A percentile compares a stretch with the other conserved stretches of the same genome.
phyloP scores from a whole-genome alignment of 2,797 vertebrate genomes.

The Microctenopoma stevenorrisi region DNA sequence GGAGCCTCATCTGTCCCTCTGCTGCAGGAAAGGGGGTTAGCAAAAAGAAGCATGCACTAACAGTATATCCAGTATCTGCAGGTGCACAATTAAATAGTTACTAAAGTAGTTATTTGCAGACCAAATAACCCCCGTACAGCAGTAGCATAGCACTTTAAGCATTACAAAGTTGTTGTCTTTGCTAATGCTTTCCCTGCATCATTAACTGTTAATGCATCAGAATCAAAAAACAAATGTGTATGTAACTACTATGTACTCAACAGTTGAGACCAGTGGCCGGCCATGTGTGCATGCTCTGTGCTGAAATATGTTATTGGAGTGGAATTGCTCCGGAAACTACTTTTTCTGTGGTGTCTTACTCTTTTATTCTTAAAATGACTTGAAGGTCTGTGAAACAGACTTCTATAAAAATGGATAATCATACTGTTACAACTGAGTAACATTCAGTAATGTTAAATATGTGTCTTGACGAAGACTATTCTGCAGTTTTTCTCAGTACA shows the following conservation, averaged over 20 bases:
- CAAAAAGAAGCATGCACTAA: constrained; percentile 50
- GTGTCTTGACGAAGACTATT: constrained; percentile 11
- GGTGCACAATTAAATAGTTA: constrained; percentile 37
- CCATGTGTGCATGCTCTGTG: constrained; percentile 61
- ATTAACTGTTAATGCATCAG: constrained; percentile 13
- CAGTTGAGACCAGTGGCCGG: constrained; percentile 15
- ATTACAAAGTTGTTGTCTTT: constrained; percentile 27
- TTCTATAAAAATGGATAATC: constrained; percentile 16
- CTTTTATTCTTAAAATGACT: constrained; percentile 24
- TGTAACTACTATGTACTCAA: neutral
- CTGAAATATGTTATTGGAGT: constrained; percentile 34
- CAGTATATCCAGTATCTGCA: constrained; percentile 28
- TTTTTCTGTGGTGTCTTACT: constrained; percentile 33
- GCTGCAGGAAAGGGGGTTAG: constrained; percentile 13
- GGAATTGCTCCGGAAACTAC: constrained; percentile 23
- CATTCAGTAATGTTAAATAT: neutral
- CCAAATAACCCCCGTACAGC: constrained; percentile 15
- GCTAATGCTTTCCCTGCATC: constrained; percentile 27
- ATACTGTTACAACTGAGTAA: constrained; percentile 18
- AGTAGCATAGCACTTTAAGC: constrained; percentile 50
- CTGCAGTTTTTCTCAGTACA: constrained; percentile 10
- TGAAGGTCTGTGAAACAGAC: constrained; percentile 4
- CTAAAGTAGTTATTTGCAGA: constrained; percentile 23
- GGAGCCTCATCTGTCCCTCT: constrained; percentile 10
- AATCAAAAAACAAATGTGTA: neutral